Conservation (phyloP, 2,888 invertebrate genomes). For the Andrena praecox region DNA sequence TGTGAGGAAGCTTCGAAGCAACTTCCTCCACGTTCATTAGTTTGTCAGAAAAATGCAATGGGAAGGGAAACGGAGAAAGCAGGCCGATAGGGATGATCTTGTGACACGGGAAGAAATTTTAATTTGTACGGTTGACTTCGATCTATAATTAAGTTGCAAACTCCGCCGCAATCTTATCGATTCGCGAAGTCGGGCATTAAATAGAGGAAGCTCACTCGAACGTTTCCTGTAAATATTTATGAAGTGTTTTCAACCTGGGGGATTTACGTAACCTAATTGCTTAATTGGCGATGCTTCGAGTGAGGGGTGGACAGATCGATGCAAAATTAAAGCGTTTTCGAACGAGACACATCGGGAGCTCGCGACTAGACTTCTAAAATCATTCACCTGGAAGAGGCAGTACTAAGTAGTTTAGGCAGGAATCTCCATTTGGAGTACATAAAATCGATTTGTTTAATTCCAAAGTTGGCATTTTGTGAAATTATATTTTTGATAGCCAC, state of each 20-base stretch:
- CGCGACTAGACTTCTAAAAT: too few species aligned
- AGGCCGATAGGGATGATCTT: too few species aligned
- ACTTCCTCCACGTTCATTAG: neutral
- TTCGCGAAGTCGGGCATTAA: constrained; percentile 1
- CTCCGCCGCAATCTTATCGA: neutral
- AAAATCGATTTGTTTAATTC: too few species aligned
- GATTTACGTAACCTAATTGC: constrained; percentile 1
- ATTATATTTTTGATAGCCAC: too few species aligned
- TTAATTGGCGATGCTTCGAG: too few species aligned
- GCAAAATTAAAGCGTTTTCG: too few species aligned
- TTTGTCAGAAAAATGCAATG: neutral
- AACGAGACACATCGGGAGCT: too few species aligned
- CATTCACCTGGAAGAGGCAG: too few species aligned
- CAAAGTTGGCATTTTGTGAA: too few species aligned
- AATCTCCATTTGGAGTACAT: too few species aligned
- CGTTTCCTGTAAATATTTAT: constrained; percentile 6
- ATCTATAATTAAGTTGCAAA: neutral
- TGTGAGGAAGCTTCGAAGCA: neutral
- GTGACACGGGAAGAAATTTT: neutral
- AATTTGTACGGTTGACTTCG: neutral
- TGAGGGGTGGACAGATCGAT: too few species aligned
- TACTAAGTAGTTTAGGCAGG: too few species aligned
- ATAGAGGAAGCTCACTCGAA: constrained; percentile 2
- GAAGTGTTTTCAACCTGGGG: neutral
- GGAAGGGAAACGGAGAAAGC: neutral